Conservation (phyloP, 2,888 invertebrate species). For the Augiades crinisus region DNA sequence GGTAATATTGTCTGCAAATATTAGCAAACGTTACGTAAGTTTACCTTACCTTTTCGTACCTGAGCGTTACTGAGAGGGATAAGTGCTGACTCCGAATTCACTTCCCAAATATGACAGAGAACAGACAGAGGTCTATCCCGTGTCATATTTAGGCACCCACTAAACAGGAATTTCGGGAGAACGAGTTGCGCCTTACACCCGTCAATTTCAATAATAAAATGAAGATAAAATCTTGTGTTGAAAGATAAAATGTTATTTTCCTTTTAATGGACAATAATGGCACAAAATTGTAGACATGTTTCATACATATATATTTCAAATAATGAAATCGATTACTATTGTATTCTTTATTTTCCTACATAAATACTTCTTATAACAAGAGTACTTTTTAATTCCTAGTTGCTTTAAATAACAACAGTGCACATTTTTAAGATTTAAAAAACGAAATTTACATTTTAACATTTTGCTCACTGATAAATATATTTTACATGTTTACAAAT, state of each 20-base stretch:
- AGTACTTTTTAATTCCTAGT: no score
- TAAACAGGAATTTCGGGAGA: slow-evolving; percentile 49
- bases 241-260: slow-evolving; percentile 26
- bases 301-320: no score
- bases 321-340: no score
- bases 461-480: no score
- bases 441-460: no score
- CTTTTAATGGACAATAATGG: slow-evolving; percentile 29
- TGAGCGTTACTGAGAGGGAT: slow-evolving; percentile 1
- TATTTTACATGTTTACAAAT: no score
- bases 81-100: slow-evolving; percentile 43
- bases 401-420: no score
- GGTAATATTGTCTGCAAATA: no score
- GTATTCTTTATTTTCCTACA: no score
- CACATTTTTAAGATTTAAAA: no score
- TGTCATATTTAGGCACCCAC: slow-evolving; percentile 59
- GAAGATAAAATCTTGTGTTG: slow-evolving; percentile 33
- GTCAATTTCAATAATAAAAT: slow-evolving; percentile 49
- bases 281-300: no score
- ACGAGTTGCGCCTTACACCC: slow-evolving; percentile 45
- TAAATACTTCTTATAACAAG: no score
- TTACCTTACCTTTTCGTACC: slow-evolving; percentile 3
- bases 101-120: slow-evolving; percentile 50
- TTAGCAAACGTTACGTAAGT: background rate
- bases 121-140: slow-evolving; percentile 58